Conservation (phyloP, 2,797 vertebrate genomes). For the Pseudomugil tenellus region DNA sequence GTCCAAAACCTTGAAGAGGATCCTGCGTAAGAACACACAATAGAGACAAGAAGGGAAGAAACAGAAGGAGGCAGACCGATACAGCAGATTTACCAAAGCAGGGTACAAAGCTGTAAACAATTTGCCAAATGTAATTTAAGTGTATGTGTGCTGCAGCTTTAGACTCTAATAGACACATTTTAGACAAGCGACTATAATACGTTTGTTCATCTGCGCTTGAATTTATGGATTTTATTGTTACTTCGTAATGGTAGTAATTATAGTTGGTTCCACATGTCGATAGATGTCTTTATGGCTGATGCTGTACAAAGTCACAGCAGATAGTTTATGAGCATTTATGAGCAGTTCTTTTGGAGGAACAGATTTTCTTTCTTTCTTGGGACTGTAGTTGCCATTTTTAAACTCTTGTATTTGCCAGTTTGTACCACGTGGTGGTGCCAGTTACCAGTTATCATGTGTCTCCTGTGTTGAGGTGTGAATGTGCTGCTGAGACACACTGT, state of each 20-base stretch:
- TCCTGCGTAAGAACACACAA: constrained; percentile 66
- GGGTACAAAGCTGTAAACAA: constrained; percentile 16
- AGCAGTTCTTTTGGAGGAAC: constrained; percentile 24
- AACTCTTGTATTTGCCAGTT: constrained; percentile 34
- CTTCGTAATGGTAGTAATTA: neutral
- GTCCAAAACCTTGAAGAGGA: constrained; percentile 69
- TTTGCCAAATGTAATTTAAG: constrained; percentile 19
- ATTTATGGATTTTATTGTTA: neutral
- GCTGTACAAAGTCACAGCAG: constrained; percentile 14
- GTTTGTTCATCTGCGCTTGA: neutral
- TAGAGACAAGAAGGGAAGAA: constrained; percentile 22
- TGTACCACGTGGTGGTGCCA: constrained; percentile 59
- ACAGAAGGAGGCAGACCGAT: constrained; percentile 8
- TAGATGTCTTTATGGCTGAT: neutral
- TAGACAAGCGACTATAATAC: neutral
- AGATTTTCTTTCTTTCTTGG: constrained; percentile 29
- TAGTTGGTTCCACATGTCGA: neutral
- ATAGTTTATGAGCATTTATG: constrained; percentile 18
- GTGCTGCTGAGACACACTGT: constrained; percentile 8
- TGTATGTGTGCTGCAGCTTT: constrained; percentile 4
- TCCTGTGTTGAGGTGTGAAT: neutral
- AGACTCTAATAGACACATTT: constrained; percentile 11
- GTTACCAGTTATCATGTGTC: neutral
- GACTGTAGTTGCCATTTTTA: constrained; percentile 15
- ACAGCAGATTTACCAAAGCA: constrained; percentile 17